phyloP scores from a whole-genome alignment of 2,113 vertebrate genomes.

The Corythornis madagascariensis region DNA sequence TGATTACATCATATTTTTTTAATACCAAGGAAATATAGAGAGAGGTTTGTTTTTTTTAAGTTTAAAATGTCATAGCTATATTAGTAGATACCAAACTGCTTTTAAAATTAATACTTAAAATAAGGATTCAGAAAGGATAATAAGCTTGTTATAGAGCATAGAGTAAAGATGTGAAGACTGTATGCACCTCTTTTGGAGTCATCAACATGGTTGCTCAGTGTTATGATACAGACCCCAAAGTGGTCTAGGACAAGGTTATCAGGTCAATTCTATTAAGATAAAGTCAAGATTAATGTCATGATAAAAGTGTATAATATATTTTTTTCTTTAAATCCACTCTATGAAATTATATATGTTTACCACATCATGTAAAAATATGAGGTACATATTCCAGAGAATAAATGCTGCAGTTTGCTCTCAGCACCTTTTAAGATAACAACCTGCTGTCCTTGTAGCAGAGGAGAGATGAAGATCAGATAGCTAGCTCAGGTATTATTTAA shows the following conservation, averaged over 20 bases:
- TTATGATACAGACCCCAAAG: neutral
- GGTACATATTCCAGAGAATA: neutral
- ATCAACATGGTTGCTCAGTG: neutral
- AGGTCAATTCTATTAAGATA: neutral
- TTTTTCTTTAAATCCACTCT: neutral
- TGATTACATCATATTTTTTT: neutral
- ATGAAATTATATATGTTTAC: neutral
- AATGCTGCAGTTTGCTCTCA: neutral
- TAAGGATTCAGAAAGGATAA: neutral
- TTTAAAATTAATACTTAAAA: neutral
- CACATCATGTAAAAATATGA: neutral
- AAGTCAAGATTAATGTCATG: neutral
- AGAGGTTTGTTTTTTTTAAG: neutral
- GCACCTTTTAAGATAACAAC: neutral
- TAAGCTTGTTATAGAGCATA: neutral
- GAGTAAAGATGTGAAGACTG: neutral
- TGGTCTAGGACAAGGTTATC: neutral
- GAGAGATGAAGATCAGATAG: neutral
- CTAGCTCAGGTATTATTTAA: neutral
- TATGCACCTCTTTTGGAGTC: neutral
- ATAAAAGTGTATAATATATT: neutral
- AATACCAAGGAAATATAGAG: neutral
- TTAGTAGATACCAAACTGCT: neutral
- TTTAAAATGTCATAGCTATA: neutral
- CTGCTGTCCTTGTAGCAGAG: neutral